phyloP scores from a whole-genome alignment of 2,888 invertebrate species.

The Prostheceraeus crozeri region DNA sequence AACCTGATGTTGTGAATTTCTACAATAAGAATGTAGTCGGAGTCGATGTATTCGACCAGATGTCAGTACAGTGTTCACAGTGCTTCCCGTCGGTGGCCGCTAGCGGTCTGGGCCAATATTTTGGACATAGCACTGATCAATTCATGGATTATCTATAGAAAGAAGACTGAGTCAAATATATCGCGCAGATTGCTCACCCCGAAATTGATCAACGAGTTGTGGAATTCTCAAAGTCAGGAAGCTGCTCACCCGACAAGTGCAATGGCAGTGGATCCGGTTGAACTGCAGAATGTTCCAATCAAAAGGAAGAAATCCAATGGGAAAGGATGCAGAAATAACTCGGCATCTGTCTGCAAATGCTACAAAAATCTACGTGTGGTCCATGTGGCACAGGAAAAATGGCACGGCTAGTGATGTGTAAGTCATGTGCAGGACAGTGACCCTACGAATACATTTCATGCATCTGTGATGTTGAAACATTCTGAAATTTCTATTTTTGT shows the following conservation, averaged over 20 bases:
- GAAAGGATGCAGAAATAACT: constrained; percentile 20
- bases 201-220: constrained; percentile 16
- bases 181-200: neutral
- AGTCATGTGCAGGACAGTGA: too few species aligned
- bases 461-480: too few species aligned
- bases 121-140: constrained; percentile 15
- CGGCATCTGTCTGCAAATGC: neutral
- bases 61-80: constrained; percentile 21
- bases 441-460: too few species aligned
- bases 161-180: neutral
- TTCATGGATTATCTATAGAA: neutral
- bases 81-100: constrained; percentile 11
- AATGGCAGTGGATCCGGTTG: constrained; percentile 8
- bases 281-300: constrained; percentile 6
- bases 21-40: constrained; percentile 22
- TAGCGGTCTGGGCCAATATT: constrained; percentile 22
- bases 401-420: too few species aligned
- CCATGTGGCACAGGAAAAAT: too few species aligned
- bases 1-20: constrained; percentile 3
- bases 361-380: too few species aligned
- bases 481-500: too few species aligned
- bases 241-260: too few species aligned
- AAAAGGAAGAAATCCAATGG: constrained; percentile 11
- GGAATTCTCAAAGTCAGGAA: neutral
- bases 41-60: constrained; percentile 22